phyloP scores from a whole-genome alignment of 2,113 vertebrate genomes.

The Numenius arquata region DNA sequence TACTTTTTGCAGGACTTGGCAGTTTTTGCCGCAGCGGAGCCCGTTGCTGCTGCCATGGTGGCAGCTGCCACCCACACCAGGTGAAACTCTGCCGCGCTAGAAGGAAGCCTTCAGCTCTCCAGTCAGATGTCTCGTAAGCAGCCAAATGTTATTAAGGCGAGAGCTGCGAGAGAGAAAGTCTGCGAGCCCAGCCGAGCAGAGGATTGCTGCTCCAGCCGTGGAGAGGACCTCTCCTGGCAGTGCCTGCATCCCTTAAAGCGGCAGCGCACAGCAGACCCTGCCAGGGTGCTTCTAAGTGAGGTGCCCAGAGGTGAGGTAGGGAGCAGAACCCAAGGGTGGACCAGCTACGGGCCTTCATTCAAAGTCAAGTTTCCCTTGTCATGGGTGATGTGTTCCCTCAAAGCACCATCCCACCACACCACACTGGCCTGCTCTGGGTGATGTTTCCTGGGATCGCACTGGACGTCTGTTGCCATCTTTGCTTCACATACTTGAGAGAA shows the following conservation, averaged over 20 bases:
- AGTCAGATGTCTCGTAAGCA: not conserved
- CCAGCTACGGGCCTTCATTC: not conserved
- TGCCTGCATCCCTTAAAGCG: conserved; percentile 31
- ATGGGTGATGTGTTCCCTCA: rapidly evolving
- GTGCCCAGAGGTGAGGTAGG: rapidly evolving
- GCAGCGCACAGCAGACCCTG: not conserved
- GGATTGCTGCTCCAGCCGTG: not conserved
- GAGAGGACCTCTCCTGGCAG: not conserved
- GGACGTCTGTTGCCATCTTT: rapidly evolving
- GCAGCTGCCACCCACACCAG: not conserved
- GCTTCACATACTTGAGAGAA: not conserved
- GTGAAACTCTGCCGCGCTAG: not conserved
- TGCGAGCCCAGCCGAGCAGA: not conserved
- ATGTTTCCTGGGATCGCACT: rapidly evolving
- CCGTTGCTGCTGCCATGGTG: conserved; percentile 63
- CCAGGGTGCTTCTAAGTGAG: rapidly evolving
- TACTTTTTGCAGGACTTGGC: conserved; percentile 77
- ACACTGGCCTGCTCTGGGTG: rapidly evolving
- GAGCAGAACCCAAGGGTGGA: not conserved
- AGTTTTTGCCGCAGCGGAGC: conserved; percentile 58
- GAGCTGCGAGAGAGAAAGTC: not conserved
- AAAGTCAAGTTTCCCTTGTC: not conserved
- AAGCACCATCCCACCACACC: rapidly evolving
- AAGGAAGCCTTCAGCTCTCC: not conserved
- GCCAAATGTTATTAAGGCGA: not conserved